Conservation (phyloP, 1,140 invertebrate species). For the Dreissena polymorpha region DNA sequence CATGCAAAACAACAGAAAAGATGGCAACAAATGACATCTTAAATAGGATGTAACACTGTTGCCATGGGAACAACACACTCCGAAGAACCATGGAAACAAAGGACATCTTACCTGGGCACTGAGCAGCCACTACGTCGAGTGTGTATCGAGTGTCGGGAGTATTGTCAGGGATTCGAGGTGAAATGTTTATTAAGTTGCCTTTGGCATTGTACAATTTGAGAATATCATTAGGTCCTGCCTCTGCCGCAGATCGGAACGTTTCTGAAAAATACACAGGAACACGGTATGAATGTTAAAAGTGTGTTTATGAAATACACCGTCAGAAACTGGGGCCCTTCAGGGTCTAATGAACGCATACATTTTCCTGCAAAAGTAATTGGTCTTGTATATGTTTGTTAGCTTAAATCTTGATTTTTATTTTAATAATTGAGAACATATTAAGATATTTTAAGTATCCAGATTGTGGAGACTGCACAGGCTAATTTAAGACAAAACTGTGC, state of each 20-base stretch:
- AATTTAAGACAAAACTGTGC: too few species aligned
- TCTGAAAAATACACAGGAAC: constrained; percentile 65
- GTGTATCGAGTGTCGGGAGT: constrained; percentile 83
- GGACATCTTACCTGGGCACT: constrained; percentile 68
- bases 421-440: not conserved
- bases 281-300: not conserved
- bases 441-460: not conserved
- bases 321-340: not conserved
- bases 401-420: not conserved
- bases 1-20: not conserved
- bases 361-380: not conserved
- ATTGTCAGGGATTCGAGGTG: constrained; percentile 83
- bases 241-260: constrained; percentile 75
- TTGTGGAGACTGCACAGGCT: too few species aligned
- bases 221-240: constrained; percentile 75
- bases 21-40: not conserved
- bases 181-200: constrained; percentile 85
- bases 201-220: constrained; percentile 78
- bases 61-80: not conserved
- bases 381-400: not conserved
- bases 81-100: constrained; percentile 31
- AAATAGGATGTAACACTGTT: not conserved
- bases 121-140: constrained; percentile 82
- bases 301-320: not conserved
- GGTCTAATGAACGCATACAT: not conserved